A percentile compares a stretch with the other conserved stretches of the same genome.
Evolutionary conservation across 1,140 invertebrate species (phyloP).

Genomic region (Rhysida immarginata): DNA sequence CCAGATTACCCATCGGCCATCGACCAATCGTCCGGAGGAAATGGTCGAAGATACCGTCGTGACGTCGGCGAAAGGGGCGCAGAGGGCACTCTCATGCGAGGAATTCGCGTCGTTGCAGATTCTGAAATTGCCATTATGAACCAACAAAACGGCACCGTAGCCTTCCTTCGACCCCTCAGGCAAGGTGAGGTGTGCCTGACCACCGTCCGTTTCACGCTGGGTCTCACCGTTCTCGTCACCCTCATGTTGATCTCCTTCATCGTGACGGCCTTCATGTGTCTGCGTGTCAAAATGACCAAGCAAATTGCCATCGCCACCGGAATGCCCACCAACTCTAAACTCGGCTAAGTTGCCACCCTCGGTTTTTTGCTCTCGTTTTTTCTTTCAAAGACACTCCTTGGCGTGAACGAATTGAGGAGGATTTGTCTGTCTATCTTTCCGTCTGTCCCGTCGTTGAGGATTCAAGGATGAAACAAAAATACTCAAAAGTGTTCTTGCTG

Average conservation of each 20-base stretch:
- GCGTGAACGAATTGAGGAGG: too few relatives aligned
- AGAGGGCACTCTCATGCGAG: conserved; percentile 23
- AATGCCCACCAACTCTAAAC: neutral
- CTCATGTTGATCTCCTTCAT: conserved; percentile 28
- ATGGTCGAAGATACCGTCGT: conserved; percentile 33
- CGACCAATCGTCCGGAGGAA: neutral
- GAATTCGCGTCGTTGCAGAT: neutral
- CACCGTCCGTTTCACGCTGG: conserved; percentile 28
- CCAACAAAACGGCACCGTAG: too few relatives aligned
- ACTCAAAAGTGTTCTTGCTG: too few relatives aligned
- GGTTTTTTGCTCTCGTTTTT: too few relatives aligned
- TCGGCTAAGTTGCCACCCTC: neutral
- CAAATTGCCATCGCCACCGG: too few relatives aligned
- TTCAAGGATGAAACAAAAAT: too few relatives aligned
- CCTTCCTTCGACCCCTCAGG: neutral
- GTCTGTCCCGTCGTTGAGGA: too few relatives aligned
- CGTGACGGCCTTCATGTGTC: conserved; percentile 25
- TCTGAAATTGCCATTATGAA: neutral
- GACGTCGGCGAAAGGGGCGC: too few relatives aligned
- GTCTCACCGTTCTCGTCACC: conserved; percentile 26
- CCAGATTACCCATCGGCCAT: neutral
- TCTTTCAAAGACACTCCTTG: too few relatives aligned
- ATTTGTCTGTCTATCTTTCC: too few relatives aligned
- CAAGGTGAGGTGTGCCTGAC: conserved; percentile 32
- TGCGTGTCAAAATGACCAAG: too few relatives aligned